These are phyloP conservation scores for Meiosimyza decipiens DNA, from an alignment of 2,888 invertebrate species.

Conservation along the genomic window DNA sequence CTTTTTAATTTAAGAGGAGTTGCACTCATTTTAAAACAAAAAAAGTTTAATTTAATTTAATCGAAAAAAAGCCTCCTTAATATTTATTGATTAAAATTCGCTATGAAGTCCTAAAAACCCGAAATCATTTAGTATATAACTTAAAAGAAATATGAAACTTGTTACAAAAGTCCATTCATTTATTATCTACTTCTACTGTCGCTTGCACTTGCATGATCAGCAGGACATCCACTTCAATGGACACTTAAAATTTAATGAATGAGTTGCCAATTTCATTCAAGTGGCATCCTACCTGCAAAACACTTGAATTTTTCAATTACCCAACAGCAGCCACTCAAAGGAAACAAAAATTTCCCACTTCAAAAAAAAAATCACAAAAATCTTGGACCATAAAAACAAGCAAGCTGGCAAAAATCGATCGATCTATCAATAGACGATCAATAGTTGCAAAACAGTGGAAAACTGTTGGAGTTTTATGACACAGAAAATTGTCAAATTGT, in stretches of 20 bases:
- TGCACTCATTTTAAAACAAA: no score
- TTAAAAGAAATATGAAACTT: no score
- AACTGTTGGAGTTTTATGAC: slow-evolving; percentile 13
- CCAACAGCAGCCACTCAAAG: slow-evolving; percentile 43
- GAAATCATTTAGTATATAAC: no score
- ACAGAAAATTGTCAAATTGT: slow-evolving; percentile 20
- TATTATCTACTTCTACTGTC: no score
- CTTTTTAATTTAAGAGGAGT: no score
- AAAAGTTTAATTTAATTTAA: no score
- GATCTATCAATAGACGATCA: neutral
- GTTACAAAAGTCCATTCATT: no score
- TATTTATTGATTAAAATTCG: no score
- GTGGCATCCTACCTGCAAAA: slow-evolving; percentile 42
- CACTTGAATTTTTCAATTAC: slow-evolving; percentile 51
- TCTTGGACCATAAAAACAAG: slow-evolving; percentile 3
- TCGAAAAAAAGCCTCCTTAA: no score
- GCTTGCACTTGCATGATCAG: slow-evolving; percentile 7
- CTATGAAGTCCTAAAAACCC: no score
- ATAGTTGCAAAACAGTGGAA: neutral
- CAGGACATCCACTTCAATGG: slow-evolving; percentile 32
- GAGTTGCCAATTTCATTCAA: slow-evolving; percentile 25
- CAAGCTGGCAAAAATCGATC: slow-evolving; percentile 16
- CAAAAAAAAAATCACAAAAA: slow-evolving; percentile 6
- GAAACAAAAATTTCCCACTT: slow-evolving; percentile 54
- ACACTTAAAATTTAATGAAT: slow-evolving; percentile 34